These are phyloP conservation scores for Anolis carolinensis DNA, from an alignment of 2,113 vertebrate species.

Conservation along the genomic window DNA sequence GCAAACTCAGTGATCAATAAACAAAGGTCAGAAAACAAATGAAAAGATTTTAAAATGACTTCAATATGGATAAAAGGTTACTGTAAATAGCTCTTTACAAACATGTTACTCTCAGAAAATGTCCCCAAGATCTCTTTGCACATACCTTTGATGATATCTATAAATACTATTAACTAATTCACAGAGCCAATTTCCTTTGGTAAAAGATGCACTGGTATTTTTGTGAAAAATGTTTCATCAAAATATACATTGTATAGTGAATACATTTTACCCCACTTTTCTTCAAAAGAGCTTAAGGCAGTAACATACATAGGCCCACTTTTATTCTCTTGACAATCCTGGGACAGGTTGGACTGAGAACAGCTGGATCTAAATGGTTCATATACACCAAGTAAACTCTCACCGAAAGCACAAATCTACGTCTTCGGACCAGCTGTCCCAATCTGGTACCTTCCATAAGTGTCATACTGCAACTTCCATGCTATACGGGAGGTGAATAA, in stretches of 20 bases:
- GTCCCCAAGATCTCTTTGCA: background rate
- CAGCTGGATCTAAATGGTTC: background rate
- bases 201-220: background rate
- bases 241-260: background rate
- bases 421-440: no score
- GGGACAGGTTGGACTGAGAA: background rate
- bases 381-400: background rate
- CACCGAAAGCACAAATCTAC: background rate
- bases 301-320: background rate
- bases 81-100: conserved; percentile 20
- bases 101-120: background rate
- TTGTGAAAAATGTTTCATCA: background rate
- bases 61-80: background rate
- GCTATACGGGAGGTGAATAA: no score
- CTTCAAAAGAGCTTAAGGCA: background rate
- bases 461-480: background rate
- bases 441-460: background rate
- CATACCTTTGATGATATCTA: background rate
- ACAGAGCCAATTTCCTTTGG: background rate
- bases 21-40: background rate
- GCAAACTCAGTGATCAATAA: background rate
- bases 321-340: background rate
- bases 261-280: no score
- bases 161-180: background rate
- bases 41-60: background rate